These are phyloP conservation scores for Dendrocincla tyrannina DNA, from an alignment of 2,797 vertebrate species.

Conservation along the genomic window DNA sequence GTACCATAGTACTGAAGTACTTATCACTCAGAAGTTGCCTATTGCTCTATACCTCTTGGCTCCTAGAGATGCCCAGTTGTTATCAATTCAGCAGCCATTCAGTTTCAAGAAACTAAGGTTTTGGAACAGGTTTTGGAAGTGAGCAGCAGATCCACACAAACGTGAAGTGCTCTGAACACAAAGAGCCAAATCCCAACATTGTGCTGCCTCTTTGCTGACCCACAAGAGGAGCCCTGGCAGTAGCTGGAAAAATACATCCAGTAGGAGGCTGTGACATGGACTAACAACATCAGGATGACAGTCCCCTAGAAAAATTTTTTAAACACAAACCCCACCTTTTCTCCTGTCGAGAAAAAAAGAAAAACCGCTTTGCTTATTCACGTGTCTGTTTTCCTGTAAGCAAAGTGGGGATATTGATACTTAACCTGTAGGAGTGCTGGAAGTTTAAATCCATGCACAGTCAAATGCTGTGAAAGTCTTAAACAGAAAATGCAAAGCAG, in stretches of 20 bases:
- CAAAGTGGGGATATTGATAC: background rate
- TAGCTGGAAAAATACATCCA: background rate
- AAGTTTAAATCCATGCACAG: conserved; percentile 5
- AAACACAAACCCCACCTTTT: background rate
- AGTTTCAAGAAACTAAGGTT: background rate
- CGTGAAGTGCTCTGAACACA: background rate
- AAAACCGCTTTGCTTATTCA: background rate
- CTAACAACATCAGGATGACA: background rate
- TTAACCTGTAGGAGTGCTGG: background rate
- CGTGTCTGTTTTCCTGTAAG: background rate
- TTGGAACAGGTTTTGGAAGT: background rate
- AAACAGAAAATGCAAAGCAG: background rate
- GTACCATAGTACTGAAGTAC: background rate
- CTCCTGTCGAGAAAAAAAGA: background rate
- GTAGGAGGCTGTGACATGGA: background rate
- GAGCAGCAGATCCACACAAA: background rate
- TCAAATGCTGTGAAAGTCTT: background rate
- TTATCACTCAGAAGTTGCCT: background rate
- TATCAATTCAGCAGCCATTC: background rate
- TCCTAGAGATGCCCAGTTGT: background rate
- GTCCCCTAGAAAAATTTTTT: background rate
- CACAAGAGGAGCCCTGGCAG: background rate
- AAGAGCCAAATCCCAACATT: background rate
- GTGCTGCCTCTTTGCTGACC: background rate
- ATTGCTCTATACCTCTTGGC: background rate